These are phyloP conservation scores for Tachuris rubrigastra DNA, from an alignment of 2,113 vertebrate genomes.

Conservation along the genomic window DNA sequence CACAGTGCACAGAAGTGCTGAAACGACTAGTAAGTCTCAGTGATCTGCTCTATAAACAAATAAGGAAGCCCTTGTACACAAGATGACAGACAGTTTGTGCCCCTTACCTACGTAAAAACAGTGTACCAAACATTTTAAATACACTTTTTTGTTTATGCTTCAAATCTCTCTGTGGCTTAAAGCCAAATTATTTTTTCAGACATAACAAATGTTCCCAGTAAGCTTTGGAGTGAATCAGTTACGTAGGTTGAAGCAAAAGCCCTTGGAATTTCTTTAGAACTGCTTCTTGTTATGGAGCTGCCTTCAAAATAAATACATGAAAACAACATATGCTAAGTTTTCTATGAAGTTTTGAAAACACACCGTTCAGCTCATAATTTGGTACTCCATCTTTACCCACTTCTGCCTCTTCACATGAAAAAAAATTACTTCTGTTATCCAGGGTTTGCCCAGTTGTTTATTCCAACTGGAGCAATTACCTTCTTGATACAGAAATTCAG, in stretches of 20 bases:
- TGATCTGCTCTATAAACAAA: neutral
- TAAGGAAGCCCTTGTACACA: neutral
- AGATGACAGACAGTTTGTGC: neutral
- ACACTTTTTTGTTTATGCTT: neutral
- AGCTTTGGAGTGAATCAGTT: neutral
- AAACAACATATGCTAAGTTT: neutral
- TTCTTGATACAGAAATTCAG: neutral
- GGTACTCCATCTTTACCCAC: neutral
- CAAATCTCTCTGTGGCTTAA: neutral
- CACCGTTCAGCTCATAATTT: neutral
- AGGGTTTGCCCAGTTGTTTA: neutral
- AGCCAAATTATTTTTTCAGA: neutral
- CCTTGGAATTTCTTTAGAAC: neutral
- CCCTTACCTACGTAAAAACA: neutral
- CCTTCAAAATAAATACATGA: neutral
- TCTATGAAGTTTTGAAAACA: neutral
- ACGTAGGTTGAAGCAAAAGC: neutral
- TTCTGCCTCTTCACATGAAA: neutral
- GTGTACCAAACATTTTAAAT: neutral
- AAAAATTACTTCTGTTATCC: neutral
- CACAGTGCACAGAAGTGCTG: neutral
- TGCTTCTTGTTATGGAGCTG: neutral
- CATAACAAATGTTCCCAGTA: neutral
- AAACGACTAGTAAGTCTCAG: neutral
- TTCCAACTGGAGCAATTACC: neutral